Conservation (phyloP, 2,888 invertebrate species). For the Myopa testacea region DNA sequence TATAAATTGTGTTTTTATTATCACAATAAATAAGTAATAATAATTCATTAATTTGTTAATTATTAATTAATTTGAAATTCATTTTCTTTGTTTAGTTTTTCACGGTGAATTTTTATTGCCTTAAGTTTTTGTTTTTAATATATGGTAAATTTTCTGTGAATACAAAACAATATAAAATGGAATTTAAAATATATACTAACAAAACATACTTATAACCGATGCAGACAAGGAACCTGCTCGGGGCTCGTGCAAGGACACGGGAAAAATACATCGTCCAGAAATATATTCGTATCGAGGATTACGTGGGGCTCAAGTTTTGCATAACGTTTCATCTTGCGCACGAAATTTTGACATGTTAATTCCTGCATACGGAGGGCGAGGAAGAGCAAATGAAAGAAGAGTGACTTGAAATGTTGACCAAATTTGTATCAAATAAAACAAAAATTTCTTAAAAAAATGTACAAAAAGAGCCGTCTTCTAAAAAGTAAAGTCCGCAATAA, state of each 20-base stretch:
- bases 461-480: too few relatives aligned
- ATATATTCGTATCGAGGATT: slow-evolving; percentile 38
- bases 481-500: too few relatives aligned
- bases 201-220: neutral
- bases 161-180: too few relatives aligned
- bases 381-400: neutral
- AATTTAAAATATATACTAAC: neutral
- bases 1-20: too few relatives aligned
- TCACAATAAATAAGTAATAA: too few relatives aligned
- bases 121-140: neutral
- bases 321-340: slow-evolving; percentile 50
- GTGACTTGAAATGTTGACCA: neutral
- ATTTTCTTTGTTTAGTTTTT: neutral
- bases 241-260: slow-evolving; percentile 51
- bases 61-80: neutral
- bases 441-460: neutral
- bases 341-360: slow-evolving; percentile 53
- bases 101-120: too few relatives aligned
- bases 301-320: slow-evolving; percentile 55
- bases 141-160: neutral
- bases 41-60: too few relatives aligned
- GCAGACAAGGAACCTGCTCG: slow-evolving; percentile 17
- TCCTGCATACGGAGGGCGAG: slow-evolving; percentile 48
- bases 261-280: slow-evolving; percentile 41
- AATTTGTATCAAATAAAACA: neutral